Evolutionary conservation across 2,113 vertebrate species (phyloP).

Genomic region (Sinocyclocheilus anophthalmus): DNA sequence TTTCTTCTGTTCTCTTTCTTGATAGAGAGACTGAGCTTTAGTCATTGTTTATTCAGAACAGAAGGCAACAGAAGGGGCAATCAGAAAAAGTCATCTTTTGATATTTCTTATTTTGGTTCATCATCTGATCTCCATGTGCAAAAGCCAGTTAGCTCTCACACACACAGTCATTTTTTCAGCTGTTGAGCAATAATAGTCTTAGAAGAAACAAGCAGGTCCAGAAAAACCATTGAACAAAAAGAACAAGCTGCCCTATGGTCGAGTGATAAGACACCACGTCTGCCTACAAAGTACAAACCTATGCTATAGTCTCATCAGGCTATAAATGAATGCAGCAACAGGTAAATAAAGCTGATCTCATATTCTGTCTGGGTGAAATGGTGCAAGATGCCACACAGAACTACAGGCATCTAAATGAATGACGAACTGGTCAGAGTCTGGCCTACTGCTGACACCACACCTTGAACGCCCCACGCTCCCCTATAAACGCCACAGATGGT

Average conservation of each 20-base stretch:
- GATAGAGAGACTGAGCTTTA: not conserved
- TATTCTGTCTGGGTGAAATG: not conserved
- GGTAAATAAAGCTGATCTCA: not conserved
- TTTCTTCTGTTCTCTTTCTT: not conserved
- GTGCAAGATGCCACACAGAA: not conserved
- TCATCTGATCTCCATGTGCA: conserved; percentile 68
- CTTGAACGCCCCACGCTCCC: not conserved
- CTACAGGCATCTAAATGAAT: not conserved
- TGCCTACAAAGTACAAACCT: conserved; percentile 10
- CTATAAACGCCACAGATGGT: conserved; percentile 36
- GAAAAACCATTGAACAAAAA: conserved; percentile 24
- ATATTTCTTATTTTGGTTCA: not conserved
- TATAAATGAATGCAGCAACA: conserved; percentile 6
- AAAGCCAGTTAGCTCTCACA: not conserved
- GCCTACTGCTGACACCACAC: not conserved
- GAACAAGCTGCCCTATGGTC: not conserved
- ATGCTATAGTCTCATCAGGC: not conserved
- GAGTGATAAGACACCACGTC: not conserved
- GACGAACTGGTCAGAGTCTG: conserved; percentile 10
- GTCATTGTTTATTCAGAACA: conserved; percentile 8
- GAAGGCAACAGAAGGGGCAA: not conserved
- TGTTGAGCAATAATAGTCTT: conserved; percentile 25
- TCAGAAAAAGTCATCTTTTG: not conserved
- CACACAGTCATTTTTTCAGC: not conserved
- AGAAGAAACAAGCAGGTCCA: not conserved